Evolutionary conservation across 2,888 invertebrate species (phyloP).

Genomic region (Apodemia zela): DNA sequence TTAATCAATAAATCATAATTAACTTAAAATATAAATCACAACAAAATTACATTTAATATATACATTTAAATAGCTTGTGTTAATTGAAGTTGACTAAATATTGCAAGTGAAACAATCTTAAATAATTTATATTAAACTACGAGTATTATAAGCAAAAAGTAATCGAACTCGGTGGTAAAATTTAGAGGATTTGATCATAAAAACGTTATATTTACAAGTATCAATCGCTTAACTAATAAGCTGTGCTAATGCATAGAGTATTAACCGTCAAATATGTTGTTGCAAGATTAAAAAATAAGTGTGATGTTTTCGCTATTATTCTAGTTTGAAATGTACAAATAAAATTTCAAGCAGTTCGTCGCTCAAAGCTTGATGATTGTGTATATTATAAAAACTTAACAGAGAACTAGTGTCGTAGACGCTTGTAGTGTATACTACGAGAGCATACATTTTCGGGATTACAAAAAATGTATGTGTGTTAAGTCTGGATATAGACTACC

Average conservation of each 20-base stretch:
- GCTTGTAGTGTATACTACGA: too few relatives aligned
- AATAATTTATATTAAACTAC: constrained; percentile 40
- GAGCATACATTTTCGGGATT: too few relatives aligned
- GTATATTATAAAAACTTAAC: too few relatives aligned
- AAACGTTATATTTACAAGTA: constrained; percentile 20
- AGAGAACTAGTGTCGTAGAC: too few relatives aligned
- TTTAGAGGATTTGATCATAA: constrained; percentile 22
- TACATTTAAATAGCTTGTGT: constrained; percentile 32
- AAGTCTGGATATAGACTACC: too few relatives aligned
- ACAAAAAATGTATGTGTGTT: too few relatives aligned
- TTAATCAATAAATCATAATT: background rate
- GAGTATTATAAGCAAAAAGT: constrained; percentile 59
- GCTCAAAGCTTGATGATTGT: too few relatives aligned
- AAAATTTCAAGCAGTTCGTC: too few relatives aligned
- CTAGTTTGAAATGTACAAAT: too few relatives aligned
- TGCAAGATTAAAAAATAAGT: too few relatives aligned
- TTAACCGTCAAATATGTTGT: too few relatives aligned
- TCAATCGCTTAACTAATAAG: constrained; percentile 18
- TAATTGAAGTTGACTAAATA: constrained; percentile 57
- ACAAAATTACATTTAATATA: constrained; percentile 23
- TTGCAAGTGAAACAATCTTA: constrained; percentile 53
- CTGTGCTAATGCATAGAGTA: background rate
- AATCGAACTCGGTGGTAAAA: constrained; percentile 64
- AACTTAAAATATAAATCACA: constrained; percentile 8
- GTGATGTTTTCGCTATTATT: too few relatives aligned